Evolutionary conservation across 2,113 vertebrate species (phyloP), one percentile per base, ranked within the genome.

Genomic region (Capricornis sumatraensis): DNA sequence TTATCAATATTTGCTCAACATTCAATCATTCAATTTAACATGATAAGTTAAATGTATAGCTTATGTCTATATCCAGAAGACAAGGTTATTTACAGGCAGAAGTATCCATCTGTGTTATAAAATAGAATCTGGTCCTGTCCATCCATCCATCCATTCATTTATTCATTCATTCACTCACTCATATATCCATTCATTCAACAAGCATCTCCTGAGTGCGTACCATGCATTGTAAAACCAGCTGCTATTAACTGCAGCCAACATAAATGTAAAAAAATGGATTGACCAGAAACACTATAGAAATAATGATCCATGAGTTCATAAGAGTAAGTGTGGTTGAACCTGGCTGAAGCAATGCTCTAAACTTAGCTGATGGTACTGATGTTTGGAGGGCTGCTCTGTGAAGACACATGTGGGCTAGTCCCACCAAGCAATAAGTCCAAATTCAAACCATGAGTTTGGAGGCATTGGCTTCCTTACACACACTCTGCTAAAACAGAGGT

Each of bases 1-100:
- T 16, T 95, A 95, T 47, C 10, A 91, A 95, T 25, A 93, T 45
- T 84, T 82, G 82, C 67, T 96, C 55, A 96, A 60, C 16, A 53
- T 4, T 28, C 28, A 89, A 62, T 16, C 43, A 93, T 92, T 87
- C 55, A 87, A 40, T 53, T 93, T 47, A 95, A 89, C 3, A 36
- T 40, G 40, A 13, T 36, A 88, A 53, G 4, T 74, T 71, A 95
- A 86, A 94, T 76, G 14, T 89, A 7, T 50, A 92, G 25, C 36
- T 96, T 96, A 67, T 23, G 9, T 89, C 10, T 94, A 53, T 23
- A 94, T 79, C 16, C 47, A 92, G 36, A 97, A 91, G 45, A 83
- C 27, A 88, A 60, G 17, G 83, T 83, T 86, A 91, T 67, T 93
- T 89, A 91, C 0, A 92, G 13, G 55, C n/a, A 5, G 23, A 52